Conservation (phyloP, 2,888 invertebrate species). For the Pristionchus maxplancki region DNA sequence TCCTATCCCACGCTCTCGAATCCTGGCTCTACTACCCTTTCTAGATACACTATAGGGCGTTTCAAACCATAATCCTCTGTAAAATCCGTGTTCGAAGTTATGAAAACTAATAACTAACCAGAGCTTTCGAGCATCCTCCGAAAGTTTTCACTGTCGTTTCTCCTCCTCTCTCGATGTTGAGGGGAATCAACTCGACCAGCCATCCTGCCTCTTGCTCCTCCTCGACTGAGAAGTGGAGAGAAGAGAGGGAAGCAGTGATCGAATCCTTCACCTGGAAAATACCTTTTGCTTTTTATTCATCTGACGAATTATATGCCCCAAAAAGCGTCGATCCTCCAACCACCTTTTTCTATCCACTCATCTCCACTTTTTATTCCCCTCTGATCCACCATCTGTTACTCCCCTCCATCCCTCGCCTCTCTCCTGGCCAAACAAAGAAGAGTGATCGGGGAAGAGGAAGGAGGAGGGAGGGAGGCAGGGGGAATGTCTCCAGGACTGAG, state of each 20-base stretch:
- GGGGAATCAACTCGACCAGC: constrained; percentile 4
- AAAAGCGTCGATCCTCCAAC: not conserved
- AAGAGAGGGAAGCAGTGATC: not conserved
- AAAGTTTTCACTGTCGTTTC: not conserved
- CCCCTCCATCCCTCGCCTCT: not conserved
- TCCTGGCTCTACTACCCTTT: too few relatives aligned
- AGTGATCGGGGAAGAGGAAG: not conserved
- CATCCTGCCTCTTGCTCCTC: constrained; percentile 44
- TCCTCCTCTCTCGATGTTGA: constrained; percentile 30
- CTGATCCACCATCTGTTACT: not conserved
- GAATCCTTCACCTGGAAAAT: constrained; percentile 23
- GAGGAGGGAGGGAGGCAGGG: not conserved
- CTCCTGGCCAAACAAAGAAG: not conserved
- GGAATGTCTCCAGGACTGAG: not conserved
- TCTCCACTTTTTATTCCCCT: not conserved
- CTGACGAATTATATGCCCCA: not conserved
- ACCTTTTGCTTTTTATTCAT: not conserved
- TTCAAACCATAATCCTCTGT: too few relatives aligned
- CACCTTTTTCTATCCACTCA: not conserved
- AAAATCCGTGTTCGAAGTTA: too few relatives aligned
- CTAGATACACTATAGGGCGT: too few relatives aligned
- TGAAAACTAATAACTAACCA: not conserved
- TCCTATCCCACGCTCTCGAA: too few relatives aligned
- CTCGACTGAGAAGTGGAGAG: not conserved
- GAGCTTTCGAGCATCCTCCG: not conserved